phyloP scores from a whole-genome alignment of 1,140 invertebrate genomes.

The Hyles vespertilio region DNA sequence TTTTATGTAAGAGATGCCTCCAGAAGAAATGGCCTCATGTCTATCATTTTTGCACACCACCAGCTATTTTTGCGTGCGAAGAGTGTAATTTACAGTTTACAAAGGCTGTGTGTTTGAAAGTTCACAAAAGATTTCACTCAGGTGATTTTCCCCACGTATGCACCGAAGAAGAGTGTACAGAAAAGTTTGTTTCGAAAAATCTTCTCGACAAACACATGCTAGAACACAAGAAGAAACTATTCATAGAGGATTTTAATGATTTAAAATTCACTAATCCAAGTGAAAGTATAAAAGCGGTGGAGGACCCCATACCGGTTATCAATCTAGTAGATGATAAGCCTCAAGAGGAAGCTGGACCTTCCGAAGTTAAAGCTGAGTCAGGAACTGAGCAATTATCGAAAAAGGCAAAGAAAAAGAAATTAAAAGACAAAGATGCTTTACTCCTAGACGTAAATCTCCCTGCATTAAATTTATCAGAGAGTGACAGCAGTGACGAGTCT shows the following conservation, averaged over 20 bases:
- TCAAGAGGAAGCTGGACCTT: conserved; percentile 47
- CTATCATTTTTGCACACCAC: conserved; percentile 92
- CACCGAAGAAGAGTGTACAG: conserved; percentile 79
- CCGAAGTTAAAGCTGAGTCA: conserved; percentile 44
- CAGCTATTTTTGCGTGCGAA: conserved; percentile 85
- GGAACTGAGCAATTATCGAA: conserved; percentile 48
- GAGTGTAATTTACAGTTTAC: conserved; percentile 86
- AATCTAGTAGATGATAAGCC: conserved; percentile 55
- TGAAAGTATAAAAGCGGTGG: conserved; percentile 36
- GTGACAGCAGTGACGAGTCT: conserved; percentile 86
- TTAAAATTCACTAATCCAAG: conserved; percentile 46
- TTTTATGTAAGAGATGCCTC: conserved; percentile 87
- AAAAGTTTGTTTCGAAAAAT: conserved; percentile 89
- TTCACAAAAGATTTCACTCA: conserved; percentile 87
- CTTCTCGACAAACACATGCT: conserved; percentile 82
- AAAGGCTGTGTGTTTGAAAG: conserved; percentile 85
- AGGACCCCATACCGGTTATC: conserved; percentile 48
- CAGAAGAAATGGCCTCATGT: conserved; percentile 94
- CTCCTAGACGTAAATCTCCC: conserved; percentile 81
- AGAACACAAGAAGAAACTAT: conserved; percentile 59
- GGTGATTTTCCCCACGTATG: conserved; percentile 84
- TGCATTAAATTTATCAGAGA: conserved; percentile 88
- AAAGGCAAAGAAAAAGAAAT: conserved; percentile 78
- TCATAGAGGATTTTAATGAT: conserved; percentile 49
- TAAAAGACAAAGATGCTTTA: conserved; percentile 78